Evolutionary conservation across 1,140 invertebrate genomes (phyloP).

Genomic region (Probaryconus sp.): DNA sequence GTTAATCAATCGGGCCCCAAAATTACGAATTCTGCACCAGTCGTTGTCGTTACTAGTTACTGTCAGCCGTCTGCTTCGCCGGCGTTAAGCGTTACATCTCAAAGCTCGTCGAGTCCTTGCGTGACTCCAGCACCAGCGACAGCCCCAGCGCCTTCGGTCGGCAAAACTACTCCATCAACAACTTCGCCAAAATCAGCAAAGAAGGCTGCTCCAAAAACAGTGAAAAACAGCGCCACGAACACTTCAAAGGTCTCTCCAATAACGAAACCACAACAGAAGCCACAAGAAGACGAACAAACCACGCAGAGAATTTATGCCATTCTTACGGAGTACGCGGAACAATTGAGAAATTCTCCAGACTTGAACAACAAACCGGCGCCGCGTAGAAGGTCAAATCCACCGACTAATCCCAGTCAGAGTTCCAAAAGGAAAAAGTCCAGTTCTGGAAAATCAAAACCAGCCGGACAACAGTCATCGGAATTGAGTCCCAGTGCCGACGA

Average conservation of each 20-base stretch:
- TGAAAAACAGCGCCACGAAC: conserved; percentile 80
- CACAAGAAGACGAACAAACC: conserved; percentile 89
- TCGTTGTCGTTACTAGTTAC: conserved; percentile 81
- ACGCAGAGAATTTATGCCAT: conserved; percentile 89
- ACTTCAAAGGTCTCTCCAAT: conserved; percentile 83
- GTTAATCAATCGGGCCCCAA: conserved; percentile 77
- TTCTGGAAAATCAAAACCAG: conserved; percentile 79
- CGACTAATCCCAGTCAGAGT: conserved; percentile 83
- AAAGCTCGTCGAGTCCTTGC: conserved; percentile 81
- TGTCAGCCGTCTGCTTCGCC: conserved; percentile 81
- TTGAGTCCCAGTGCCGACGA: conserved; percentile 82
- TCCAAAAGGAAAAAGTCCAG: conserved; percentile 86
- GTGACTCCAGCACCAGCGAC: conserved; percentile 79
- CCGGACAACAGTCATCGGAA: conserved; percentile 78
- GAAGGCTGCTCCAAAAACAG: conserved; percentile 78
- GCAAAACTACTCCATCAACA: conserved; percentile 69
- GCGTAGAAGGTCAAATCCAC: conserved; percentile 84
- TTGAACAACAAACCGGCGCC: conserved; percentile 89
- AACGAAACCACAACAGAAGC: conserved; percentile 85
- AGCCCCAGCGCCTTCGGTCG: conserved; percentile 71
- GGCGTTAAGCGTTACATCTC: conserved; percentile 81
- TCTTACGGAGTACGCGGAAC: conserved; percentile 88
- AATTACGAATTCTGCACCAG: conserved; percentile 78
- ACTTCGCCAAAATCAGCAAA: conserved; percentile 79
- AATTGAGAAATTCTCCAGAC: conserved; percentile 87